Conservation (phyloP, 2,797 vertebrate species). For the Peromyscus melanophrys region DNA sequence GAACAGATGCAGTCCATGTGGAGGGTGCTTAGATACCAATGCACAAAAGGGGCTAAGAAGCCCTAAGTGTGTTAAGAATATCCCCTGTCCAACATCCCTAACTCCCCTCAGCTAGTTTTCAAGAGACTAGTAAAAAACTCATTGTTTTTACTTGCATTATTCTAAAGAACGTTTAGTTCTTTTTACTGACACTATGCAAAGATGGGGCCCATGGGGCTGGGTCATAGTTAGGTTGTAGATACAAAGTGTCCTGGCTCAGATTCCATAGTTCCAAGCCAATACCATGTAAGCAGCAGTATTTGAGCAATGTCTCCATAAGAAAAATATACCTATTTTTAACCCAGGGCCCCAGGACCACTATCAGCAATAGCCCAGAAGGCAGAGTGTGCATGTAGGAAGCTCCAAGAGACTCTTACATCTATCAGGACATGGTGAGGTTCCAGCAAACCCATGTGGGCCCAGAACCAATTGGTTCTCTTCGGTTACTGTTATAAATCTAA, state of each 20-base stretch:
- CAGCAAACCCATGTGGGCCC: not conserved
- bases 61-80: not conserved
- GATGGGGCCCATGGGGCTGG: not conserved
- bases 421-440: not conserved
- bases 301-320: not conserved
- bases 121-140: slow-evolving; percentile 16
- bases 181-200: not conserved
- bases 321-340: not conserved
- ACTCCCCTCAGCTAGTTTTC: not conserved
- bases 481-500: not conserved
- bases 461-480: not conserved
- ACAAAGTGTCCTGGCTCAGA: not conserved
- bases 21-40: not conserved
- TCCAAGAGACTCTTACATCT: not conserved
- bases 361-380: not conserved
- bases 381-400: fast-evolving
- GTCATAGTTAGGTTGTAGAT: not conserved
- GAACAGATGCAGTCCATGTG: not conserved
- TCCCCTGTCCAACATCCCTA: not conserved
- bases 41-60: not conserved
- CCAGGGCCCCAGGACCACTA: not conserved
- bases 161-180: not conserved
- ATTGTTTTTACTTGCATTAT: not conserved
- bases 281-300: not conserved
- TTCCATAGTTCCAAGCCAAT: not conserved